Evolutionary conservation across 2,888 invertebrate genomes (phyloP), one percentile per base, ranked within the genome.

Genomic region (Gnatocerus cornutus): DNA sequence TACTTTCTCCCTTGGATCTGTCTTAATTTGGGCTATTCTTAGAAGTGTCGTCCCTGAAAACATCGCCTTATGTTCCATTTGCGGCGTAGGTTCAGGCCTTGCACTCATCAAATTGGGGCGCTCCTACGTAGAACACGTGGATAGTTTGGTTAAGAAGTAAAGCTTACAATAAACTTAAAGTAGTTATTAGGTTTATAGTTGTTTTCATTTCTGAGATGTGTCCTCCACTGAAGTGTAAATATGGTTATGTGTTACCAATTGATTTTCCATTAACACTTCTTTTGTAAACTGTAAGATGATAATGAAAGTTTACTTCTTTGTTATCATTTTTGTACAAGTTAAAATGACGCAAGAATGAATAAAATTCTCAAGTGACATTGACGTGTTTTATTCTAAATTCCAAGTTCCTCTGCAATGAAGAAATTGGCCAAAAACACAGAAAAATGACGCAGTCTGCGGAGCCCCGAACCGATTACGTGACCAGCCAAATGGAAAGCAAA

Each of bases 1-100:
- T 7, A 87, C 97, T 14, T 93, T 97, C 87, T 95, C 95, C 73
- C 90, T 97, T 81, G 97, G 97, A 9, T 96, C 96, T 0, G 93
- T 97, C 50, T 88, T 97, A 66, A 86, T 93, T 72, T 96, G 96
- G 94, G 97, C 97, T 6, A 91, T 97, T 37, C 85, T 94, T 41
- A 90, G 95, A 80, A 93, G 93, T 75, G 87, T 93, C 37, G 86
- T 96, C 48, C 94, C 94, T 0, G 88, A 91, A 74, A 90, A 90
- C 81, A 89, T 91, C 43, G 83, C 89, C 3, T 77, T 93, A 16
- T 90, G 92, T 74, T 90, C 92, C 29, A 76, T 90, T 33, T 87
- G 92, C 73, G 94, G 94, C 29, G 81, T 94, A n/a, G 87, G 90
- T 16, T 90, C 92, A 39, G 92, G 93, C 65, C 84, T 90, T 50